Conservation (phyloP, 2,888 invertebrate species). For the Campoplex capitator region DNA sequence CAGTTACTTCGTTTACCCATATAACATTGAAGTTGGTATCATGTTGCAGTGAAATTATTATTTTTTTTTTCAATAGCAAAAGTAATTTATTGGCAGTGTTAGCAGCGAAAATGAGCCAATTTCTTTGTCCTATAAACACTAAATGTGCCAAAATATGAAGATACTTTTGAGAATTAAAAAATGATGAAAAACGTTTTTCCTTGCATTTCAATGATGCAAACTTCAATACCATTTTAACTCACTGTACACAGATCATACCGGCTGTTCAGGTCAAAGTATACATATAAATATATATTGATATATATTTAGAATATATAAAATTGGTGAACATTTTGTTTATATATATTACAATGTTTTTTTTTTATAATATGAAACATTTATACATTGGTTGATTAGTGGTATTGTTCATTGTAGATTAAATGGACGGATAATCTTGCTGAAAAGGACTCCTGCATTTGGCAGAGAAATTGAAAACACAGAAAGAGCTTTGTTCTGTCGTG, state of each 20-base stretch:
- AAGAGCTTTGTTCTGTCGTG: neutral
- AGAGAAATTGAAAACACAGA: constrained; percentile 30
- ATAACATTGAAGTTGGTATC: too few species aligned
- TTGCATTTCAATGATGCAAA: neutral
- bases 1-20: too few species aligned
- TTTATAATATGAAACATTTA: constrained; percentile 49
- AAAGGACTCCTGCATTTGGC: constrained; percentile 37
- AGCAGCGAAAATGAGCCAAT: neutral
- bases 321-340: neutral
- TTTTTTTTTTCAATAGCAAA: neutral
- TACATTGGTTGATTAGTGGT: constrained; percentile 3
- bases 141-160: too few species aligned
- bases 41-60: too few species aligned
- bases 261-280: constrained; percentile 11
- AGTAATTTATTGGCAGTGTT: constrained; percentile 4
- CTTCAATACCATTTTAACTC: neutral
- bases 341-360: constrained; percentile 63
- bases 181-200: neutral
- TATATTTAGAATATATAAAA: constrained; percentile 50
- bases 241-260: constrained; percentile 25
- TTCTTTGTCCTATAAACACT: neutral
- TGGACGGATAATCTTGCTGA: constrained; percentile 64
- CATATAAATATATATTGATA: constrained; percentile 24
- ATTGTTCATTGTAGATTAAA: constrained; percentile 31
- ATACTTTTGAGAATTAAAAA: neutral